These are phyloP conservation scores for Xerus inauris DNA, from an alignment of 2,113 vertebrate genomes.

Conservation along the genomic window DNA sequence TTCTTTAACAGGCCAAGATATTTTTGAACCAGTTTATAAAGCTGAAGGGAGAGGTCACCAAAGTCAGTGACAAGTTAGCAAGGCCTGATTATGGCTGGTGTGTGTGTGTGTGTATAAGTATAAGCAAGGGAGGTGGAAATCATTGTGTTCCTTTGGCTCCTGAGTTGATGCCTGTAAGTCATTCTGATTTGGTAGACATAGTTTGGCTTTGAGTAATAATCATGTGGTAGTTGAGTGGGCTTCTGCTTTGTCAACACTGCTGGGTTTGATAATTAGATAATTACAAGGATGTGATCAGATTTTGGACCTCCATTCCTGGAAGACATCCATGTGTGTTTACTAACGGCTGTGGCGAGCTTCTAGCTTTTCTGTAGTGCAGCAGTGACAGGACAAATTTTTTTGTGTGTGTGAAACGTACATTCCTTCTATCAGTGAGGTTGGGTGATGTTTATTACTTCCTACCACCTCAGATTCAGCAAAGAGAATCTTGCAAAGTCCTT, in stretches of 20 bases:
- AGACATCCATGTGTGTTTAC: background rate
- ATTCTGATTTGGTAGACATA: background rate
- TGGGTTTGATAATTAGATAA: conserved; percentile 66
- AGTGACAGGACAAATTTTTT: conserved; percentile 30
- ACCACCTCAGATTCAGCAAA: background rate
- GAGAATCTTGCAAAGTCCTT: conserved; percentile 54
- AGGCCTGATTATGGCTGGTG: background rate
- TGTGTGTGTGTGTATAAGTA: background rate
- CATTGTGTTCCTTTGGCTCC: background rate
- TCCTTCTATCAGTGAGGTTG: background rate
- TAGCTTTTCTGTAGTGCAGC: conserved; percentile 51
- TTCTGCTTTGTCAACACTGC: conserved; percentile 60
- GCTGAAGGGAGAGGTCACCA: background rate
- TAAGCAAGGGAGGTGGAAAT: background rate
- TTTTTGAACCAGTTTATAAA: conserved; percentile 20
- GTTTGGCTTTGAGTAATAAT: conserved; percentile 23
- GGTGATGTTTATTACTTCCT: background rate
- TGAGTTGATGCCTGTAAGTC: background rate
- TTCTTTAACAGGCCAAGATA: background rate
- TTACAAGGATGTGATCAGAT: conserved; percentile 47
- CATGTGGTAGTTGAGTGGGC: background rate
- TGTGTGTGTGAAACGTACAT: conserved; percentile 44
- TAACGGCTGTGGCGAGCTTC: conserved; percentile 26
- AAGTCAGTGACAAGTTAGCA: background rate
- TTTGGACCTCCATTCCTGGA: conserved; percentile 60